Evolutionary conservation across 1,140 invertebrate species (phyloP).

Genomic region (Myzus persicae): DNA sequence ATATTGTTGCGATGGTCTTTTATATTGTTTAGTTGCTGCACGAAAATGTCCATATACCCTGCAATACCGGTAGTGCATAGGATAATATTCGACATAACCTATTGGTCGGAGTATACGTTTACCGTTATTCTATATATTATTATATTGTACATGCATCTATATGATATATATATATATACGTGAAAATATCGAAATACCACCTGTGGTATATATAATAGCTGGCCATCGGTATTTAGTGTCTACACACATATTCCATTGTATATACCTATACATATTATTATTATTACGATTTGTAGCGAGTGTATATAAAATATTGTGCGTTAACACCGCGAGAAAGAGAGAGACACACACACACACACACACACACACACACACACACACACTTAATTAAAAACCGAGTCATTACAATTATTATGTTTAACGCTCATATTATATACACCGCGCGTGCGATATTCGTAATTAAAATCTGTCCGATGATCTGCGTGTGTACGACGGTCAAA

Average conservation of each 20-base stretch:
- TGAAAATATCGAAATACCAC: conserved; percentile 16
- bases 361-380: too few species aligned
- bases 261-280: neutral
- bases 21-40: neutral
- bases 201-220: neutral
- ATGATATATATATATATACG: neutral
- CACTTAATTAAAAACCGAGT: neutral
- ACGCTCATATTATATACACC: too few species aligned
- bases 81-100: neutral
- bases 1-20: neutral
- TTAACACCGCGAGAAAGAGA: neutral
- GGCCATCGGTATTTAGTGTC: neutral
- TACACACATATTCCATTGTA: neutral
- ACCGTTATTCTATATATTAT: neutral
- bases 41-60: neutral
- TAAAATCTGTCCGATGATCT: neutral
- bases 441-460: neutral
- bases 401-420: neutral
- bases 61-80: neutral
- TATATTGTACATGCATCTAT: neutral
- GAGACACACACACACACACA: too few species aligned
- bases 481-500: neutral
- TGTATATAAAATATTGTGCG: neutral
- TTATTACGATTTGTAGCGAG: neutral
- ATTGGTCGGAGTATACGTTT: neutral